Evolutionary conservation across 2,113 vertebrate genomes (phyloP).

Genomic region (Sardina pilchardus): DNA sequence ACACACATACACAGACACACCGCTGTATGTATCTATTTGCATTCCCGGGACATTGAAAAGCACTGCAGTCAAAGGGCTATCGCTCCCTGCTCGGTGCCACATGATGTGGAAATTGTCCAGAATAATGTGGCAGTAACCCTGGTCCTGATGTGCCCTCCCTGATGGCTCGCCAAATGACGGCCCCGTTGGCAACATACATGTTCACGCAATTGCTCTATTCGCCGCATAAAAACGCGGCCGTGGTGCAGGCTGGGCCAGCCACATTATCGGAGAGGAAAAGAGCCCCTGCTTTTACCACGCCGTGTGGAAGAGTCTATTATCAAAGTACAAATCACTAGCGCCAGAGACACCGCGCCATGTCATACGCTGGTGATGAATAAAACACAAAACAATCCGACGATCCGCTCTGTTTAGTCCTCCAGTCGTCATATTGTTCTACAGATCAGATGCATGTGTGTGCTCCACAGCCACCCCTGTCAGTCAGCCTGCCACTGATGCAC

Average conservation of each 20-base stretch:
- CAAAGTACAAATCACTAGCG: neutral
- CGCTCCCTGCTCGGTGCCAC: constrained; percentile 18
- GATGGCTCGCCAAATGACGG: neutral
- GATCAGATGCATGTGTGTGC: neutral
- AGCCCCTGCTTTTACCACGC: neutral
- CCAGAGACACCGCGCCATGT: neutral
- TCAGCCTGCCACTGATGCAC: neutral
- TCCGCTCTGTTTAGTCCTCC: neutral
- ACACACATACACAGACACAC: neutral
- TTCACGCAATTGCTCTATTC: neutral
- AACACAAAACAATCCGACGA: neutral
- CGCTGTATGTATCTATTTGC: constrained; percentile 26
- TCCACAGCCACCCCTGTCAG: neutral
- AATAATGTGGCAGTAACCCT: constrained; percentile 27
- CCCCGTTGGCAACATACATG: neutral
- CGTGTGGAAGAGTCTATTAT: neutral
- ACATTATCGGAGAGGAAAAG: neutral
- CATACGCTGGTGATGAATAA: neutral
- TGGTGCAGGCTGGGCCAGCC: neutral
- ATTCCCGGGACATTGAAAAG: constrained; percentile 35
- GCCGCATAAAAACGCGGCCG: neutral
- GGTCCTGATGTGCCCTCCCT: neutral
- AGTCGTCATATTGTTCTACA: neutral
- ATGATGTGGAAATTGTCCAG: constrained; percentile 8
- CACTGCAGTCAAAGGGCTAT: constrained; percentile 38